Percentiles rank a stretch among this genome's conserved stretches.
These are phyloP conservation scores for Myotis yumanensis DNA, from an alignment of 2,113 vertebrate species.

Conservation along the genomic window DNA sequence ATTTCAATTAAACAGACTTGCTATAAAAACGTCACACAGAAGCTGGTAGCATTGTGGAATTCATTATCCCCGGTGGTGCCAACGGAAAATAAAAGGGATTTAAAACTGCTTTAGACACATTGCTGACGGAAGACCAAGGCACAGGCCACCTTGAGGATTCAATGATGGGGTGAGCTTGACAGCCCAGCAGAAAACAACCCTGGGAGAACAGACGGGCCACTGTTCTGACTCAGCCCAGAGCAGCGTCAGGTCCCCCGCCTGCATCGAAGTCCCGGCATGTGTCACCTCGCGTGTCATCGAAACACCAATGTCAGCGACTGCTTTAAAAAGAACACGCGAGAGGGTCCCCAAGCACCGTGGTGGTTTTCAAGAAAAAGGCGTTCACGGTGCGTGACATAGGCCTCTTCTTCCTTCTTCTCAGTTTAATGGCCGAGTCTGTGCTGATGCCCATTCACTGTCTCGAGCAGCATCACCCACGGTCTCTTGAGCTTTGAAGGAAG, in stretches of 20 bases:
- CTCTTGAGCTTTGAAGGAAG: not conserved
- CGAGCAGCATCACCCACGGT: not conserved
- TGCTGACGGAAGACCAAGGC: not conserved
- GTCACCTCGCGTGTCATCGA: not conserved
- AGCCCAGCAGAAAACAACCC: not conserved
- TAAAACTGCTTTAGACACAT: not conserved
- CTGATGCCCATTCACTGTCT: not conserved
- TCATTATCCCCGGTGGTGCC: not conserved
- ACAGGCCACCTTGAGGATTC: not conserved
- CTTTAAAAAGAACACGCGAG: not conserved
- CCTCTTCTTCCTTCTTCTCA: not conserved
- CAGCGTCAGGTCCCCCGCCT: not conserved
- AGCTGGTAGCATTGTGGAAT: not conserved
- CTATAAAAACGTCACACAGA: not conserved
- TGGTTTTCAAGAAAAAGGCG: not conserved
- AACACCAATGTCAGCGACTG: not conserved
- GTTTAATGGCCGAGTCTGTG: not conserved
- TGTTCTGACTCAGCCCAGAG: conserved; percentile 22
- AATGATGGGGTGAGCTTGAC: not conserved
- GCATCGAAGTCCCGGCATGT: not conserved
- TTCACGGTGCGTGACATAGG: not conserved
- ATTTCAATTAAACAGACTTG: not conserved
- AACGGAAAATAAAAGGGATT: not conserved
- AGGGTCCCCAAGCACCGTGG: not conserved
- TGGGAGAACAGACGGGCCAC: not conserved